These are phyloP conservation scores for Sinella curviseta DNA, from an alignment of 1,140 invertebrate genomes.

Conservation along the genomic window DNA sequence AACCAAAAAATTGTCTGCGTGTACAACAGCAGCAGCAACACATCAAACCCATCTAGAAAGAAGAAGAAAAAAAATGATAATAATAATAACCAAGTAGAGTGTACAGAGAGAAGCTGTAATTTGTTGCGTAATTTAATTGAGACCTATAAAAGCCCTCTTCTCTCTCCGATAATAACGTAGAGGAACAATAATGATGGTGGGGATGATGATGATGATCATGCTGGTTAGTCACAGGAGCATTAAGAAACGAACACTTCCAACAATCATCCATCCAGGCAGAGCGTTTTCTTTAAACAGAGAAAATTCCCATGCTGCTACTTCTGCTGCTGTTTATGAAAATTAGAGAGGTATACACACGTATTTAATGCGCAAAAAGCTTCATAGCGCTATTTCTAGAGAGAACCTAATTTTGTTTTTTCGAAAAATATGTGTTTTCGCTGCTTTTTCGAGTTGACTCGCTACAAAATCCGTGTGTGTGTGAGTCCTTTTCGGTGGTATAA, in stretches of 20 bases:
- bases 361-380: too few species aligned
- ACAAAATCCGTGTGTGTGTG: too few species aligned
- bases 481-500: conserved; percentile 8
- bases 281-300: not conserved
- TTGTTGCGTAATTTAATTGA: conserved; percentile 27
- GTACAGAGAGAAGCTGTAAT: conserved; percentile 4
- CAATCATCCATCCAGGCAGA: too few species aligned
- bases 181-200: not conserved
- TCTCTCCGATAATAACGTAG: conserved; percentile 30
- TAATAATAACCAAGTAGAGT: conserved; percentile 16
- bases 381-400: too few species aligned
- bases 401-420: too few species aligned
- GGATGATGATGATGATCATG: conserved; percentile 19
- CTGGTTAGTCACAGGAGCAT: conserved; percentile 14
- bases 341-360: too few species aligned
- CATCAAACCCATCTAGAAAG: too few species aligned
- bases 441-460: too few species aligned
- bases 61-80: too few species aligned
- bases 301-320: not conserved
- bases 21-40: too few species aligned
- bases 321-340: not conserved
- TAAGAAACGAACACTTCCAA: not conserved
- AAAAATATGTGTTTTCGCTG: too few species aligned
- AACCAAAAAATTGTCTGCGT: too few species aligned
- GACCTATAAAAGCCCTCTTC: conserved; percentile 10